phyloP scores from a whole-genome alignment of 2,113 vertebrate species.

The Xenus cinereus region DNA sequence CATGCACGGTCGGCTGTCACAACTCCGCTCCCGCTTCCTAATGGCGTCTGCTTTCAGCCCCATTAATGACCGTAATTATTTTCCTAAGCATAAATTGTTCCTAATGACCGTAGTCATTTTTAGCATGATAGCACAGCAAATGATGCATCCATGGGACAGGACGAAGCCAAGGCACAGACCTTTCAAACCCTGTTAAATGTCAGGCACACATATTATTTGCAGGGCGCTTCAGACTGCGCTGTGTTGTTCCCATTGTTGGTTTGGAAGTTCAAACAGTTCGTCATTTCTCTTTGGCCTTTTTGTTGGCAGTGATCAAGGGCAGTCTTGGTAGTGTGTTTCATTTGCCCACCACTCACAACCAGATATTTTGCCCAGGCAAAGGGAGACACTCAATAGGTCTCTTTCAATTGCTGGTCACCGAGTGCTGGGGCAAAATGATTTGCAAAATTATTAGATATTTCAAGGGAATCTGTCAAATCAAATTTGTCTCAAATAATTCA shows the following conservation, averaged over 20 bases:
- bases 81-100: conserved; percentile 49
- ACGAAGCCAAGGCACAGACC: neutral
- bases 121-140: conserved; percentile 45
- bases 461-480: neutral
- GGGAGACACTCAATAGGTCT: neutral
- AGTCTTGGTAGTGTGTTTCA: neutral
- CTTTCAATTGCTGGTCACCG: neutral
- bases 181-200: neutral
- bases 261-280: neutral
- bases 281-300: neutral
- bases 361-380: neutral
- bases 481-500: neutral
- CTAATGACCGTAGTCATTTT: conserved; percentile 36
- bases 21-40: neutral
- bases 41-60: conserved; percentile 20
- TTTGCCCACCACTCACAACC: neutral
- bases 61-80: conserved; percentile 52
- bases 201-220: neutral
- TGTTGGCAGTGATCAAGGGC: neutral
- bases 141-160: neutral
- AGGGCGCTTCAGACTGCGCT: neutral
- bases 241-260: fast-evolving
- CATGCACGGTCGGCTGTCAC: neutral
- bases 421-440: neutral
- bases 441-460: neutral